Conservation (phyloP, 2,888 invertebrate genomes). For the Ichneumoninae sp. region DNA sequence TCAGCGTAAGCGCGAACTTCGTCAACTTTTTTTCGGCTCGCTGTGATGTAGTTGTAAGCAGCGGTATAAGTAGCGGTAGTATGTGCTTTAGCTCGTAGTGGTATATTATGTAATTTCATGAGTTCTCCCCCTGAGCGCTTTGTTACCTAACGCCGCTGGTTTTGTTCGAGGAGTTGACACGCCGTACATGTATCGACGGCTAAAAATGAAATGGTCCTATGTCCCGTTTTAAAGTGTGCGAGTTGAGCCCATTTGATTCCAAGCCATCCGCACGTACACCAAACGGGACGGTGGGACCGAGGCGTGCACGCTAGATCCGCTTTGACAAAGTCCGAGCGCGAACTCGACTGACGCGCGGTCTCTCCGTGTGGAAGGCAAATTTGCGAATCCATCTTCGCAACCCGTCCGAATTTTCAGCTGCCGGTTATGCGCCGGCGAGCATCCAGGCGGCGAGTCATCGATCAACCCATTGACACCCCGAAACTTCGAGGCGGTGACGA, state of each 20-base stretch:
- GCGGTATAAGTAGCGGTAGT: conserved; percentile 35
- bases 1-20: conserved; percentile 26
- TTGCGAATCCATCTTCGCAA: conserved; percentile 66
- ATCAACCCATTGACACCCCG: conserved; percentile 61
- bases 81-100: conserved; percentile 32
- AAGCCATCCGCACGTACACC: background rate
- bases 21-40: conserved; percentile 53
- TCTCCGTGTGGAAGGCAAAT: conserved; percentile 57
- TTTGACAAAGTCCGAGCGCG: conserved; percentile 51
- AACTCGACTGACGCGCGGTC: conserved; percentile 11
- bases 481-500: conserved; percentile 40
- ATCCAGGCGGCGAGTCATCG: conserved; percentile 48
- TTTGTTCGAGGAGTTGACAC: conserved; percentile 51
- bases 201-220: background rate
- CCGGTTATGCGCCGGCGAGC: conserved; percentile 32
- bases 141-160: conserved; percentile 51
- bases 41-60: conserved; percentile 15
- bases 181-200: conserved; percentile 32
- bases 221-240: background rate
- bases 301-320: conserved; percentile 57
- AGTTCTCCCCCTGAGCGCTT: conserved; percentile 57
- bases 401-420: conserved; percentile 62
- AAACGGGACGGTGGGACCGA: background rate
- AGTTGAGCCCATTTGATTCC: background rate
- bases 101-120: conserved; percentile 40